phyloP scores from a whole-genome alignment of 2,113 vertebrate species.

The Syrrhaptes paradoxus region DNA sequence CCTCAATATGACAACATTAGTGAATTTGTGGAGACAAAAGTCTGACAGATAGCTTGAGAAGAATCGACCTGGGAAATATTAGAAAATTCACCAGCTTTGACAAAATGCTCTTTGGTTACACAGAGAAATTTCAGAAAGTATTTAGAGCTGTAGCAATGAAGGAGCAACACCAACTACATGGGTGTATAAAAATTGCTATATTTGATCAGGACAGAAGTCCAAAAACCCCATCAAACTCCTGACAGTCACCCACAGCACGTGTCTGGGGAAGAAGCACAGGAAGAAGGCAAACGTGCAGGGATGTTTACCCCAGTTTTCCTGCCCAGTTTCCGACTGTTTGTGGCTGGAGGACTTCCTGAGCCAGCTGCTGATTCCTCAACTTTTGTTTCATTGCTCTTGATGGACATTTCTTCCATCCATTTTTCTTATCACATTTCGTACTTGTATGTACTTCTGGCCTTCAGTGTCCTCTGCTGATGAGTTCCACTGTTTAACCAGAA shows the following conservation, averaged over 20 bases:
- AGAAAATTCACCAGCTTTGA: background rate
- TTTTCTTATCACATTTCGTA: background rate
- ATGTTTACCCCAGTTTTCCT: background rate
- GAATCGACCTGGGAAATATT: background rate
- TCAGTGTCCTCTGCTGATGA: background rate
- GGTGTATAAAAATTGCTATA: background rate
- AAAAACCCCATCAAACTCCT: background rate
- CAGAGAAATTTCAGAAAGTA: background rate
- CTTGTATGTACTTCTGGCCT: background rate
- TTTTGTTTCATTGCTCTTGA: background rate
- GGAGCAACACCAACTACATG: background rate
- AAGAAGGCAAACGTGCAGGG: background rate
- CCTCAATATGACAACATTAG: background rate
- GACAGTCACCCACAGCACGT: background rate
- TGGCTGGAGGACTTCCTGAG: background rate
- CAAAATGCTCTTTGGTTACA: background rate
- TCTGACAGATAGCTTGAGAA: background rate
- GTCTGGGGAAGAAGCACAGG: background rate
- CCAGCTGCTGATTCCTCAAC: background rate
- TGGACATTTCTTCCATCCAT: background rate
- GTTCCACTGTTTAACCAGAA: background rate
- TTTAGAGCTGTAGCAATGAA: background rate
- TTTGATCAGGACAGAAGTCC: background rate
- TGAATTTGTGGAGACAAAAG: background rate
- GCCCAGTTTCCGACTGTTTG: background rate